phyloP scores from a whole-genome alignment of 2,113 vertebrate genomes.

The Pitta sordida region DNA sequence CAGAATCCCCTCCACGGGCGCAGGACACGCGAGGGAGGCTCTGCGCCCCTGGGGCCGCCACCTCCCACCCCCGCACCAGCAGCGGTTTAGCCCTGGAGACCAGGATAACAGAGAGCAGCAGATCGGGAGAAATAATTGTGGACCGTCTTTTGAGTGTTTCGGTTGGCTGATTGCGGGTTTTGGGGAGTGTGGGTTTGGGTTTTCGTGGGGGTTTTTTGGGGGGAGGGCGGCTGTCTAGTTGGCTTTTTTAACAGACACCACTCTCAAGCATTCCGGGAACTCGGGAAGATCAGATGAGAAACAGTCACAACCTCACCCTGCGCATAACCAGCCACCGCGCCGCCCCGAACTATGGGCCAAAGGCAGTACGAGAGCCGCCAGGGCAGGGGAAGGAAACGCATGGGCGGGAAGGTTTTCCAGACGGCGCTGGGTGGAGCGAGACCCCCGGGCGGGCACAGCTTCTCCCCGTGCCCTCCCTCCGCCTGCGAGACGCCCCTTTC shows the following conservation, averaged over 20 bases:
- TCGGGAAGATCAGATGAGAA: too few relatives aligned
- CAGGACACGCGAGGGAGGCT: accelerated
- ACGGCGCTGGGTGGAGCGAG: not conserved
- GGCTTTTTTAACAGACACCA: not conserved
- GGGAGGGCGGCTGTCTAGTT: too few relatives aligned
- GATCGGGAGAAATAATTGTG: not conserved
- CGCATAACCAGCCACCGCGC: too few relatives aligned
- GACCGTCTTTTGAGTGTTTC: too few relatives aligned
- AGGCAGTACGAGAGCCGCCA: too few relatives aligned
- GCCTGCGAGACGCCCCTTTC: not conserved
- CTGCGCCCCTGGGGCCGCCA: too few relatives aligned
- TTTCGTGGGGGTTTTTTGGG: not conserved
- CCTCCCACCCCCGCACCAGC: too few relatives aligned
- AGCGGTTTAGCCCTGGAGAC: too few relatives aligned
- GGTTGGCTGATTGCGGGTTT: too few relatives aligned
- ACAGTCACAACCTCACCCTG: accelerated
- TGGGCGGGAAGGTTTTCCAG: not conserved
- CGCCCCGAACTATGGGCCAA: too few relatives aligned
- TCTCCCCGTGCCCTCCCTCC: not conserved
- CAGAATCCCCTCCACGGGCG: accelerated
- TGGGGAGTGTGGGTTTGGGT: accelerated
- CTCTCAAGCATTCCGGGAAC: not conserved
- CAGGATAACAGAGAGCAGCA: not conserved
- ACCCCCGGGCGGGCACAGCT: not conserved
- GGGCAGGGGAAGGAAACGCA: not conserved